A percentile compares a stretch with the other conserved stretches of the same genome.
Evolutionary conservation across 1,140 invertebrate genomes (phyloP).

Genomic region (Drosophila subobscura): DNA sequence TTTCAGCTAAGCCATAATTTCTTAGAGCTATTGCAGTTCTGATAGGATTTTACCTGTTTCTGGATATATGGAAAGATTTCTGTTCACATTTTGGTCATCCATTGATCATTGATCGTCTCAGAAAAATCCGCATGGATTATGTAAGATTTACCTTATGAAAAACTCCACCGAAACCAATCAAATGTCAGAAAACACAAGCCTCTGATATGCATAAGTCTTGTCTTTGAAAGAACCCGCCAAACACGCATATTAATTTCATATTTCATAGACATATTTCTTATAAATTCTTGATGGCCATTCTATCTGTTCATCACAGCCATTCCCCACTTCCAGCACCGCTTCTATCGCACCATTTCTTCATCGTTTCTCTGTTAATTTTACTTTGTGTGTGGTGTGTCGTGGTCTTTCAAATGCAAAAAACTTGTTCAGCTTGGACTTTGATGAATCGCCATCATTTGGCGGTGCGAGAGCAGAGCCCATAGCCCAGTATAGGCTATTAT

Average conservation of each 20-base stretch:
- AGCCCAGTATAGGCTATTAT: constrained; percentile 54
- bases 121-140: no score
- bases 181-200: no score
- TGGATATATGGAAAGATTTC: no score
- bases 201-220: no score
- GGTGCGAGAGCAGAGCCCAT: constrained; percentile 35
- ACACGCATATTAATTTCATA: neutral
- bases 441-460: constrained; percentile 71
- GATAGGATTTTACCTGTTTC: no score
- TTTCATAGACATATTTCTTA: neutral
- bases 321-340: constrained; percentile 6
- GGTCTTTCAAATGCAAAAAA: constrained; percentile 75
- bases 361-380: constrained; percentile 24
- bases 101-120: no score
- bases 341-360: neutral
- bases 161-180: no score
- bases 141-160: no score
- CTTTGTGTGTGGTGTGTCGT: constrained; percentile 24
- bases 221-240: no score
- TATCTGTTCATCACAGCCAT: constrained; percentile 1
- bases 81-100: no score
- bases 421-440: constrained; percentile 77
- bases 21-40: no score
- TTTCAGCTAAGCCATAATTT: no score
- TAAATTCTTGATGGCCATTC: neutral